These are phyloP conservation scores for Oryzias javanicus DNA, from an alignment of 2,113 vertebrate species.

Conservation along the genomic window DNA sequence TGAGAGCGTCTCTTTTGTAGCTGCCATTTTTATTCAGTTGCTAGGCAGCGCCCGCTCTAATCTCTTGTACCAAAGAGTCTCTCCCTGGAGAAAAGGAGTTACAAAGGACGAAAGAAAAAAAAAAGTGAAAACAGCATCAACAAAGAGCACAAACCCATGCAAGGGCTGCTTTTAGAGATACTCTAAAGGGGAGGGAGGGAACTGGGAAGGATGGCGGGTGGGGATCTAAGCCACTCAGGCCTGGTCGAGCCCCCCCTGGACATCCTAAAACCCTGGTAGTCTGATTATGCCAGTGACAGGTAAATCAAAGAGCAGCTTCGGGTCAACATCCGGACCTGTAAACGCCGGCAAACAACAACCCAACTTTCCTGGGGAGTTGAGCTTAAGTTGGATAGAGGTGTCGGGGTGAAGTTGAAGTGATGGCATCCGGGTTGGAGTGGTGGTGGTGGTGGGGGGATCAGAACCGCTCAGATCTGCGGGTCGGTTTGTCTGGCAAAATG, in stretches of 20 bases:
- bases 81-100: conserved; percentile 67
- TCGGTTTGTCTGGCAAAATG: conserved; percentile 37
- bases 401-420: too few relatives aligned
- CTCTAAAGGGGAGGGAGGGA: conserved; percentile 52
- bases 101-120: conserved; percentile 60
- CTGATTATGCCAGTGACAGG: conserved; percentile 37
- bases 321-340: conserved; percentile 8
- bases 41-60: conserved; percentile 79
- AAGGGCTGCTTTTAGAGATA: conserved; percentile 66
- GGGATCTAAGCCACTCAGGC: conserved; percentile 52
- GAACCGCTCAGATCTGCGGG: conserved; percentile 25
- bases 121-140: conserved; percentile 69
- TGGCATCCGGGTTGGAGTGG: conserved; percentile 1
- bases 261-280: conserved; percentile 47
- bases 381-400: too few relatives aligned
- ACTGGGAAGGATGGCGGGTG: conserved; percentile 46
- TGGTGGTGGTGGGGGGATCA: conserved; percentile 34
- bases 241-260: conserved; percentile 45
- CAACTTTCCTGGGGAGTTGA: too few relatives aligned
- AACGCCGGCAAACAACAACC: too few relatives aligned
- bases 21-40: conserved; percentile 81
- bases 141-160: conserved; percentile 69
- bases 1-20: conserved; percentile 73
- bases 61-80: conserved; percentile 77
- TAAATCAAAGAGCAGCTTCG: conserved; percentile 17